Conservation (phyloP, 2,797 vertebrate species). For the Pseudomugil tenellus region DNA sequence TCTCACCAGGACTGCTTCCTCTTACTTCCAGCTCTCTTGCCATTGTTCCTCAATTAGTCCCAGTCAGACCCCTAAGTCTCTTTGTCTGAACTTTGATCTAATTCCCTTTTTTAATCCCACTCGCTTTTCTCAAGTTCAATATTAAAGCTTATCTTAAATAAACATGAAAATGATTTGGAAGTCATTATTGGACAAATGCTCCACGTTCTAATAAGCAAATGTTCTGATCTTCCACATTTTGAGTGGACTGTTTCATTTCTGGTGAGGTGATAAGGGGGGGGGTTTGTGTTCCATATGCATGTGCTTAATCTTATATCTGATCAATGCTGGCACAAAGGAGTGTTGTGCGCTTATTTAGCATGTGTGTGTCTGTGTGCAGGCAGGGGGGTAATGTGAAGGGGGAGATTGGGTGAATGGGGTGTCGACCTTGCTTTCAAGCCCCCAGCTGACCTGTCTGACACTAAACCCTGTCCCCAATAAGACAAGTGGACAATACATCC, state of each 20-base stretch:
- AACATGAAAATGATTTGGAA: slow-evolving; percentile 26
- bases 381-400: slow-evolving; percentile 13
- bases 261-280: slow-evolving; percentile 26
- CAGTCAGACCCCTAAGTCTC: slow-evolving; percentile 27
- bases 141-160: slow-evolving; percentile 37
- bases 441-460: slow-evolving; percentile 74
- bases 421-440: slow-evolving; percentile 40
- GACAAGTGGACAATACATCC: slow-evolving; percentile 57
- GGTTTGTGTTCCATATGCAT: slow-evolving; percentile 22
- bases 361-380: slow-evolving; percentile 17
- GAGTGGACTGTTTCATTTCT: slow-evolving; percentile 45
- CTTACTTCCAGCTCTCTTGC: slow-evolving; percentile 40
- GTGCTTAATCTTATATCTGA: slow-evolving; percentile 54
- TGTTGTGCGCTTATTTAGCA: slow-evolving; percentile 31
- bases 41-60: slow-evolving; percentile 55
- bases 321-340: slow-evolving; percentile 52
- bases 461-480: slow-evolving; percentile 60
- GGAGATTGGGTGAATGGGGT: slow-evolving; percentile 22
- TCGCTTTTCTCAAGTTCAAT: slow-evolving; percentile 14
- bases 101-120: slow-evolving; percentile 35
- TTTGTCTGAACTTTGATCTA: slow-evolving; percentile 46
- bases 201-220: slow-evolving; percentile 43
- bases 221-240: slow-evolving; percentile 38
- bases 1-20: slow-evolving; percentile 25
- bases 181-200: slow-evolving; percentile 18